Percentiles rank a stretch among this genome's conserved stretches.
phyloP scores from a whole-genome alignment of 2,113 vertebrate genomes.

The Brachypteracias leptosomus region DNA sequence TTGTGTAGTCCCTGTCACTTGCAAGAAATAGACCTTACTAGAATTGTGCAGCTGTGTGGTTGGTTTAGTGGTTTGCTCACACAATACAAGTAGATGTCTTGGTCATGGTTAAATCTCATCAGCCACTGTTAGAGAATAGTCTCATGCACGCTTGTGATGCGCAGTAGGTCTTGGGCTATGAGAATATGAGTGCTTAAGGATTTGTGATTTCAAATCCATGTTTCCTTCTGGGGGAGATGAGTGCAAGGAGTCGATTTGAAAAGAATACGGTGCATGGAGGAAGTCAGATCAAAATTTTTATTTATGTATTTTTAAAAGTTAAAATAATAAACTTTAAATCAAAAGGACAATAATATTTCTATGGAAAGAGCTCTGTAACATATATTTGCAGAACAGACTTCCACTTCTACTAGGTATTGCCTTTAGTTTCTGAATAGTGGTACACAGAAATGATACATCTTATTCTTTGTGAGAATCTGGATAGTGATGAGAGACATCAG shows the following conservation, averaged over 20 bases:
- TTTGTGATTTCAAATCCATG: background rate
- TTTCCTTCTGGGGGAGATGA: background rate
- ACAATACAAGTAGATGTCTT: background rate
- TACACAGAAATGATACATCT: background rate
- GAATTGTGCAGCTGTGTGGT: background rate
- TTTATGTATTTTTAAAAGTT: background rate
- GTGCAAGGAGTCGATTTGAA: background rate
- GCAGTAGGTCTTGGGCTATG: background rate
- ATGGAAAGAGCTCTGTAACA: background rate
- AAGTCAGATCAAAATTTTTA: background rate
- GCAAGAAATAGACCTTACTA: background rate
- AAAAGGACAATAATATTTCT: background rate
- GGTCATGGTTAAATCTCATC: background rate
- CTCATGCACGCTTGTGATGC: rapidly evolving
- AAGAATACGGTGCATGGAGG: background rate
- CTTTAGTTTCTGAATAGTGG: background rate
- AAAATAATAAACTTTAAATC: background rate
- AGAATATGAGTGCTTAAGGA: background rate
- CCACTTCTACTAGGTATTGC: background rate
- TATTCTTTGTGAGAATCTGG: background rate
- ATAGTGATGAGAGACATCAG: background rate
- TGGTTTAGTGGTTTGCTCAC: background rate
- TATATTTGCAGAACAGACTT: background rate
- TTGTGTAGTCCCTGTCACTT: background rate
- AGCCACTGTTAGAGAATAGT: background rate